phyloP scores from a whole-genome alignment of 2,113 vertebrate genomes.

The Phrynosoma blainvillii region DNA sequence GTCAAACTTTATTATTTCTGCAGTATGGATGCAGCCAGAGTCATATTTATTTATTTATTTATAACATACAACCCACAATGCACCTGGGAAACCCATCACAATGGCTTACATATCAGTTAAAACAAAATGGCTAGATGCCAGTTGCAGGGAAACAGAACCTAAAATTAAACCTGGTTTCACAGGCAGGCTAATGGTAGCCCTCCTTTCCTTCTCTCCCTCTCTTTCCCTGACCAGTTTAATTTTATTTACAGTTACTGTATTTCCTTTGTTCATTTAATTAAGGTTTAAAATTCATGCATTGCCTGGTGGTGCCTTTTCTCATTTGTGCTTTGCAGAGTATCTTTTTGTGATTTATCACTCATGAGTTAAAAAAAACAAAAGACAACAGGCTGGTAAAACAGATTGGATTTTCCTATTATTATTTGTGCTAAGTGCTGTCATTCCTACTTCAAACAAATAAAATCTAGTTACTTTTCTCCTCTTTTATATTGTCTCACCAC shows the following conservation, averaged over 20 bases:
- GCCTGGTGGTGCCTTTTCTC: neutral
- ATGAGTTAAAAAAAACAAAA: neutral
- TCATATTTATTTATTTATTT: too few relatives aligned
- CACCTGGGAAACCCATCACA: too few relatives aligned
- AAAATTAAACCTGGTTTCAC: neutral
- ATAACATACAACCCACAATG: too few relatives aligned
- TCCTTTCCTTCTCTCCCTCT: neutral
- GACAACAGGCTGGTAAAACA: neutral
- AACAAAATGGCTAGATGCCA: too few relatives aligned
- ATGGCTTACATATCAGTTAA: too few relatives aligned
- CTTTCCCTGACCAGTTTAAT: neutral
- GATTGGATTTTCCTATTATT: neutral
- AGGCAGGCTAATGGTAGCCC: neutral
- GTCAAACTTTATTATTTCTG: too few relatives aligned
- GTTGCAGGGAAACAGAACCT: too few relatives aligned
- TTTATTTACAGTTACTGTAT: neutral
- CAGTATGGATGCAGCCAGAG: too few relatives aligned
- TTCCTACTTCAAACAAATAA: neutral
- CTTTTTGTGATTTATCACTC: neutral
- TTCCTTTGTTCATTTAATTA: neutral
- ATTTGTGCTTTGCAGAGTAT: neutral
- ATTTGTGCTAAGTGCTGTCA: neutral
- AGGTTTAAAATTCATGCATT: neutral
- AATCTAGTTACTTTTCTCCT: neutral
- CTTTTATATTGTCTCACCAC: neutral